These are phyloP conservation scores for Incurvaria masculella DNA, from an alignment of 2,888 invertebrate species.

Conservation along the genomic window DNA sequence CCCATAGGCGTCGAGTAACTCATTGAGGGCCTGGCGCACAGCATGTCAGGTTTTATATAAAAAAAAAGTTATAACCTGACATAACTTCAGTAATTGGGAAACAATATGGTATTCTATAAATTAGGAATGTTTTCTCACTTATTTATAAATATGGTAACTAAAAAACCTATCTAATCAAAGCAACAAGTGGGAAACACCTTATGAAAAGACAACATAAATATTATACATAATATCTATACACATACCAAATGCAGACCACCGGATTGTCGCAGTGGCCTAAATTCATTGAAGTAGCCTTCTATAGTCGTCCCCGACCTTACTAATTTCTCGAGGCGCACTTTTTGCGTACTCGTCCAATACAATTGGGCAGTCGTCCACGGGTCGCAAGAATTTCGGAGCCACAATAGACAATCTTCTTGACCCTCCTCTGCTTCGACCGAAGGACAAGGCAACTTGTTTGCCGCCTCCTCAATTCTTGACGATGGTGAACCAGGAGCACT, in stretches of 20 bases:
- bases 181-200: too few species aligned
- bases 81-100: too few species aligned
- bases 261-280: neutral
- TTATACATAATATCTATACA: neutral
- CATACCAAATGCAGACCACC: neutral
- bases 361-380: neutral
- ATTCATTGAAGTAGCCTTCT: neutral
- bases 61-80: too few species aligned
- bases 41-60: too few species aligned
- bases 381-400: neutral
- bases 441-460: neutral
- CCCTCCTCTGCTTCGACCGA: neutral
- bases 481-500: neutral
- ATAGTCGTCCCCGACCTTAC: neutral
- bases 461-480: neutral
- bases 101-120: slow-evolving; percentile 14
- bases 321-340: neutral
- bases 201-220: too few species aligned
- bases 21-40: too few species aligned
- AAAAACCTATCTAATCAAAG: too few species aligned
- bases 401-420: neutral
- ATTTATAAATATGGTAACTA: too few species aligned
- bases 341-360: neutral
- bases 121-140: slow-evolving; percentile 4
- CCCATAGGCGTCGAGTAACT: too few species aligned